Percentiles rank a stretch among this genome's conserved stretches.
phyloP scores from a whole-genome alignment of 2,888 invertebrate species.

The Lasioglossum leucozonium region DNA sequence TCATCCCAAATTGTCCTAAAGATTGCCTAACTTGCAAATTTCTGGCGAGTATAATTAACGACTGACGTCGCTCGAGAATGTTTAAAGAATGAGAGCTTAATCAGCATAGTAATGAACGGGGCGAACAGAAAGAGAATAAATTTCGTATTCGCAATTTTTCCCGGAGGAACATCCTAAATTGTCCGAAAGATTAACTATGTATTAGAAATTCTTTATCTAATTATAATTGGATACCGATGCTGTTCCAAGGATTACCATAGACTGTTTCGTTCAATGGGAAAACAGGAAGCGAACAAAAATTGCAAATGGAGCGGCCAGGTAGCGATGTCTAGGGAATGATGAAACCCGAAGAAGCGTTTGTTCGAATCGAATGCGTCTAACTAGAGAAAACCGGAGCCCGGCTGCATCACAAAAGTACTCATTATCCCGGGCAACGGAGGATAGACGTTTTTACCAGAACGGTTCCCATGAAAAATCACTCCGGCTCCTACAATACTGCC shows the following conservation, averaged over 20 bases:
- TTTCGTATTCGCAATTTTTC: neutral
- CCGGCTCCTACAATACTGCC: constrained; percentile 64
- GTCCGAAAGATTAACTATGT: neutral
- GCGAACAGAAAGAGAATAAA: neutral
- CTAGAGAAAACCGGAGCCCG: constrained; percentile 1
- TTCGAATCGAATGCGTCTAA: neutral
- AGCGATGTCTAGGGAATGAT: neutral
- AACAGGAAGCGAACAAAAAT: neutral
- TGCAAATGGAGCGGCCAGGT: neutral
- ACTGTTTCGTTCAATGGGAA: neutral
- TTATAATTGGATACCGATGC: neutral
- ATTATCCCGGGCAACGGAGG: constrained; percentile 27
- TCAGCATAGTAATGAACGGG: neutral
- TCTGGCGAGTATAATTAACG: neutral
- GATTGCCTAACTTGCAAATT: neutral
- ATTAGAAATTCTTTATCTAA: neutral
- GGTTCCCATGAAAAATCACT: constrained; percentile 71
- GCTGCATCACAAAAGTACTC: constrained; percentile 30
- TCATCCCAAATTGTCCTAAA: neutral
- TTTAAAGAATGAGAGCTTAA: neutral
- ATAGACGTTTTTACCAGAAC: constrained; percentile 55
- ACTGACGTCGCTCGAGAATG: neutral
- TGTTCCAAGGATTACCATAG: neutral
- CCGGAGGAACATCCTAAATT: neutral
- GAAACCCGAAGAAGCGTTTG: constrained; percentile 4